These are phyloP conservation scores for Clarias macrocephalus DNA, from an alignment of 2,113 vertebrate genomes.

Conservation along the genomic window DNA sequence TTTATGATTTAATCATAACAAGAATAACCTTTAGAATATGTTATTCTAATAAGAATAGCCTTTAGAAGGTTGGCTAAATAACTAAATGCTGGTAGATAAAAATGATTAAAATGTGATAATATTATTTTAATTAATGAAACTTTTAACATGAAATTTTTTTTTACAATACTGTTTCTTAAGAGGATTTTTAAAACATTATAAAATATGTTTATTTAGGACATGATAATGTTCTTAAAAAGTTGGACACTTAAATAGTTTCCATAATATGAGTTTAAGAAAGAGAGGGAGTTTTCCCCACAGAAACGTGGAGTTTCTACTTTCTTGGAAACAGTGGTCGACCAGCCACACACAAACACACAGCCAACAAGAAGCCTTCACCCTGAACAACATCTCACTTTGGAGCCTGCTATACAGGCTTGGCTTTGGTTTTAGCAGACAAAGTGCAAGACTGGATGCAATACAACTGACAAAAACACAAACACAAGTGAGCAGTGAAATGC, in stretches of 20 bases:
- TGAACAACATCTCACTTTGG: slow-evolving; percentile 6
- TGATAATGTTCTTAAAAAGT: neutral
- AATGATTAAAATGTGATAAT: neutral
- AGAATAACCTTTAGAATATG: neutral
- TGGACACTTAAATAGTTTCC: slow-evolving; percentile 29
- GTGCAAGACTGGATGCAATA: neutral
- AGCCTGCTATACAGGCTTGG: neutral
- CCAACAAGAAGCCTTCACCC: slow-evolving; percentile 18
- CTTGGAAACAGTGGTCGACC: slow-evolving; percentile 26
- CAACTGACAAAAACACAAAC: slow-evolving; percentile 14
- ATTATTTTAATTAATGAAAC: neutral
- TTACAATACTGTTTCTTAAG: neutral
- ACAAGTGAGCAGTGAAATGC: neutral
- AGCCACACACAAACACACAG: slow-evolving; percentile 2
- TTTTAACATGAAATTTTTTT: too few relatives aligned
- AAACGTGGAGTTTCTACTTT: slow-evolving; percentile 28
- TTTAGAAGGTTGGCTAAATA: neutral
- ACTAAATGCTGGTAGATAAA: neutral
- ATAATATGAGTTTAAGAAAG: slow-evolving; percentile 16
- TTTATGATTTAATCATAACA: neutral
- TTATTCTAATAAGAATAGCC: neutral
- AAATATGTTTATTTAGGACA: neutral
- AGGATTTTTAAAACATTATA: neutral
- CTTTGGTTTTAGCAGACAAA: slow-evolving; percentile 16
- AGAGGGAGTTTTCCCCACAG: slow-evolving; percentile 34